These are phyloP conservation scores for Ceyx melanurus DNA, from an alignment of 2,113 vertebrate species.

Conservation along the genomic window DNA sequence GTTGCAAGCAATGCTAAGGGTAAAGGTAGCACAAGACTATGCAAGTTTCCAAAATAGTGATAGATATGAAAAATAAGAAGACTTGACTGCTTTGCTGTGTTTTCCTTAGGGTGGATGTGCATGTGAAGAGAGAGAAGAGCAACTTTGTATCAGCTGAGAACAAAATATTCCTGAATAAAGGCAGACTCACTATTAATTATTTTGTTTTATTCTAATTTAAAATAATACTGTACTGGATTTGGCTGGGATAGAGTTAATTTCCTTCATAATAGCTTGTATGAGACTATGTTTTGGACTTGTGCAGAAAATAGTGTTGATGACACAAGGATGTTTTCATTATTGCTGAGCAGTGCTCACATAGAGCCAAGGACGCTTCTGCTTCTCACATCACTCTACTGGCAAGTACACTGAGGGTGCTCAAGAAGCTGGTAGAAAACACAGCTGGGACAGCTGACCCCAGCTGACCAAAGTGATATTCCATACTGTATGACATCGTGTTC, in stretches of 20 bases:
- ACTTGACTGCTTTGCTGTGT: background rate
- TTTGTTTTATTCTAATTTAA: background rate
- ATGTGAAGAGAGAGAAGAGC: background rate
- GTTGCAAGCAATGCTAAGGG: background rate
- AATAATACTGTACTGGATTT: background rate
- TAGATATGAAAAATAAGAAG: background rate
- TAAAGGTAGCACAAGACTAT: background rate
- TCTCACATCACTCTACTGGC: too few relatives aligned
- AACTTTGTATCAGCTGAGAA: background rate
- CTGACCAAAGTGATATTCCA: background rate
- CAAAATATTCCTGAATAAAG: background rate
- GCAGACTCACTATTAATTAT: background rate
- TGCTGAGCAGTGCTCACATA: background rate
- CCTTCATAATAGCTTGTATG: background rate
- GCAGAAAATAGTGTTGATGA: background rate
- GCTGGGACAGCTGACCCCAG: background rate
- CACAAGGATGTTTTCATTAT: background rate
- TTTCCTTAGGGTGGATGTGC: accelerated
- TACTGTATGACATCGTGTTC: background rate
- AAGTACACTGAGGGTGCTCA: background rate
- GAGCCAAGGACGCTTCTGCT: background rate
- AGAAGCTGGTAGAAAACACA: background rate
- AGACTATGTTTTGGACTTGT: background rate
- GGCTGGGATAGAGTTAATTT: background rate
- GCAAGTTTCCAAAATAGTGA: background rate